These are phyloP conservation scores for Belonocnema kinseyi DNA, from an alignment of 1,140 invertebrate genomes.

Conservation along the genomic window DNA sequence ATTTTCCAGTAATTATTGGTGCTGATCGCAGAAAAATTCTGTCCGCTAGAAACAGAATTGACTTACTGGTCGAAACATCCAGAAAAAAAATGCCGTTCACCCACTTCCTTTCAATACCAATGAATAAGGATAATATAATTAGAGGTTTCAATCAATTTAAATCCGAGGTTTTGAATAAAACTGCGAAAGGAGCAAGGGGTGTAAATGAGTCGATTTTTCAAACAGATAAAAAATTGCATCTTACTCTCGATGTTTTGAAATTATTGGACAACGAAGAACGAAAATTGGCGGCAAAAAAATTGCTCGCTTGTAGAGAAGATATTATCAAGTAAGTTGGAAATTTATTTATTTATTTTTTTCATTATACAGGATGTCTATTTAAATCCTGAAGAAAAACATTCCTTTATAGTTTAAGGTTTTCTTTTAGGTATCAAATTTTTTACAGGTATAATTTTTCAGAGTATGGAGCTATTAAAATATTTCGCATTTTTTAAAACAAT, in stretches of 20 bases:
- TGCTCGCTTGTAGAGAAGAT: slow-evolving; percentile 76
- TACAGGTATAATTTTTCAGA: too few species aligned
- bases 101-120: slow-evolving; percentile 89
- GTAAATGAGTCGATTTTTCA: slow-evolving; percentile 84
- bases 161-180: slow-evolving; percentile 59
- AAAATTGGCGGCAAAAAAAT: slow-evolving; percentile 73
- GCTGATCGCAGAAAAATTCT: slow-evolving; percentile 78
- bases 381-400: too few species aligned
- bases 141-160: slow-evolving; percentile 66
- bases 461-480: too few species aligned
- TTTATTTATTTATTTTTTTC: slow-evolving; percentile 12
- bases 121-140: slow-evolving; percentile 78
- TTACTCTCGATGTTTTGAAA: slow-evolving; percentile 84
- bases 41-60: slow-evolving; percentile 81
- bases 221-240: slow-evolving; percentile 82
- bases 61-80: slow-evolving; percentile 80
- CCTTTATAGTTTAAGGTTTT: too few species aligned
- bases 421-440: too few species aligned
- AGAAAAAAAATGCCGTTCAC: slow-evolving; percentile 81
- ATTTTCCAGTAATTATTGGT: slow-evolving; percentile 77
- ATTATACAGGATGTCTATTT: too few species aligned
- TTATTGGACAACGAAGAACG: slow-evolving; percentile 83
- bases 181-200: slow-evolving; percentile 74
- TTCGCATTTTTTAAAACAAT: too few species aligned
- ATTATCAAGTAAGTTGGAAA: slow-evolving; percentile 75